Base-by-base conservation (phyloP, 2,888 invertebrate genomes). In the Pharmacophagus antenor region DNA sequence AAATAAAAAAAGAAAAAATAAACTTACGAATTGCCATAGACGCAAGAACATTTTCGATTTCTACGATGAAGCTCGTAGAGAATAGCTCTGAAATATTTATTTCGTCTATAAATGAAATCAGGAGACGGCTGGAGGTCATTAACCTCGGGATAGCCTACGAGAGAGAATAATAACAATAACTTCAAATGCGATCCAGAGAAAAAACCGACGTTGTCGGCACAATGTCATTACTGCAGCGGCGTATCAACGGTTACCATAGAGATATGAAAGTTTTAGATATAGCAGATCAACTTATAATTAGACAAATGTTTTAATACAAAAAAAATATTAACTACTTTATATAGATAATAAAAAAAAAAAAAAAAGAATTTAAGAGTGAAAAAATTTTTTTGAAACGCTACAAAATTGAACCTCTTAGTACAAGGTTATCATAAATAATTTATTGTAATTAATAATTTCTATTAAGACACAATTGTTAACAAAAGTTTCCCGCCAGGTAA, bases 111-210 rank as follows among this genome's bases (percentile, higher is more conserved):
- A 44, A 53, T 62, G 55, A 63, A 64, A 58, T 66, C 62, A 50
- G 63, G 63, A 63, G 58, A 62, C 21, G 55, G 62, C 55, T 56
- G 17, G 44, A 47, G 80, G 80, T 81, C 84, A 66, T 71, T 70
- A 80, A 82, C 82, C 87, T 73, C 67, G 63, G 67, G 78, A 80
- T 81, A 74, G 73, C 70, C 74, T 78, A 77, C 73, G 73, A 78
- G 79, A 85, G 81, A 82, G 80, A 84, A 86, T 86, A 86, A 88
- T 88, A 88, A 89, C 85, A 88, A 88, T 87, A 88, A 87, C 84
- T 77, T 84, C 86, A 87, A 88, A 89, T 77, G 82, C 80, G 80
- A 84, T 82, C 78, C 75, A 70, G 78, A 85, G 84, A 74, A 77
- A 88, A 89, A 89, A 82, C 81, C 71, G 73, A 72, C 75, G 79